Evolutionary conservation across 2,113 vertebrate genomes (phyloP).

Genomic region (Gasterosteus nipponicus): DNA sequence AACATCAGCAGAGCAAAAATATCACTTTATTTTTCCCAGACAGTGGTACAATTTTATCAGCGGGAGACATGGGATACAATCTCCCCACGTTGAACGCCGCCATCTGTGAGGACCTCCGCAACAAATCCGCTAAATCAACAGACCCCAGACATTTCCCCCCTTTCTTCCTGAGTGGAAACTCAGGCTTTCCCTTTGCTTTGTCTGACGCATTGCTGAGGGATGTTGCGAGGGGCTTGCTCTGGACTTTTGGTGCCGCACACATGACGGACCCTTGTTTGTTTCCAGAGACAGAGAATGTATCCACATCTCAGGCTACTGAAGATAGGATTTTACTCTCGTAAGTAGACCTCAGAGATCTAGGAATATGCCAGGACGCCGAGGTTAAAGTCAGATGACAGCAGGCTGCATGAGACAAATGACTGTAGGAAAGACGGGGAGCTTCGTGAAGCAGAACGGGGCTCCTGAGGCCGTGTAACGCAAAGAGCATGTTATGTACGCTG

Average conservation of each 20-base stretch:
- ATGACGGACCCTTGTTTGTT: conserved; percentile 21
- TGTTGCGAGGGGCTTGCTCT: conserved; percentile 6
- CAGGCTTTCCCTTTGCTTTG: conserved; percentile 34
- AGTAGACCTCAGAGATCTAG: conserved; percentile 21
- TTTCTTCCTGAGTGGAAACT: conserved; percentile 32
- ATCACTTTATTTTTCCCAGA: conserved; percentile 35
- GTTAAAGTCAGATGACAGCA: conserved; percentile 39
- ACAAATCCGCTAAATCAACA: conserved; percentile 66
- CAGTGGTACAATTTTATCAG: conserved; percentile 52
- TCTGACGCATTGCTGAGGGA: conserved; percentile 26
- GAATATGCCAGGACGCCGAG: conserved; percentile 24
- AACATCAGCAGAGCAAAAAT: conserved; percentile 43
- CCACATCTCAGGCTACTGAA: conserved; percentile 26
- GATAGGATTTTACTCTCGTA: not conserved
- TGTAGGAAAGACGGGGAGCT: conserved; percentile 51
- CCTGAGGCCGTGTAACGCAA: conserved; percentile 32
- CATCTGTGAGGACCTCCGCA: conserved; percentile 59
- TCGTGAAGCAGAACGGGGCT: conserved; percentile 24
- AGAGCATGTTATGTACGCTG: conserved; percentile 45
- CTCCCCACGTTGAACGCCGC: conserved; percentile 38
- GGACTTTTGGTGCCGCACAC: conserved; percentile 21
- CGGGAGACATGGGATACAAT: conserved; percentile 42
- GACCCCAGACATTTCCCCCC: conserved; percentile 36
- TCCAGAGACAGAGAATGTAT: conserved; percentile 21
- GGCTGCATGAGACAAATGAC: conserved; percentile 34